These are phyloP conservation scores for Ectemnius continuus DNA, from an alignment of 2,888 invertebrate genomes.

Conservation along the genomic window DNA sequence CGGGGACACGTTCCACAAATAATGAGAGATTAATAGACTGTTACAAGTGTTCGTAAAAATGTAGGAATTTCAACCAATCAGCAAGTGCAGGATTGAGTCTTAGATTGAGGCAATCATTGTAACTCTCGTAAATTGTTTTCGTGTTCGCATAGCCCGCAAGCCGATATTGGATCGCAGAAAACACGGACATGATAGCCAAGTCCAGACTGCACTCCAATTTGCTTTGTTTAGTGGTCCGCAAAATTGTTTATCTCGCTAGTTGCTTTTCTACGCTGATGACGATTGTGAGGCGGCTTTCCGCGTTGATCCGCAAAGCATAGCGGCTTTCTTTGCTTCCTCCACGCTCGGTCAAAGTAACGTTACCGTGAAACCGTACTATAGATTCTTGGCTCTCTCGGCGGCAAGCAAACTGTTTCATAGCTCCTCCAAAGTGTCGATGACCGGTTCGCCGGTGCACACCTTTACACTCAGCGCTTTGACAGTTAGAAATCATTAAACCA, in stretches of 20 bases:
- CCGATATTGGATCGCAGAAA: too few species aligned
- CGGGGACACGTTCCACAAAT: too few species aligned
- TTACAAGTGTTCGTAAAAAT: too few species aligned
- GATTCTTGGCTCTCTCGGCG: slow-evolving; percentile 7
- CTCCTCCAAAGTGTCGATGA: slow-evolving; percentile 5
- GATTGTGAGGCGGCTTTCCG: slow-evolving; percentile 59
- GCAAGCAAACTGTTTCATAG: neutral
- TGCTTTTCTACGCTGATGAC: slow-evolving; percentile 31
- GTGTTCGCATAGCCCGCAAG: neutral
- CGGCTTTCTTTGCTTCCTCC: slow-evolving; percentile 61
- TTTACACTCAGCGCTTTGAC: too few species aligned
- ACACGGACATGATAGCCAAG: neutral
- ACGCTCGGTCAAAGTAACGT: slow-evolving; percentile 48
- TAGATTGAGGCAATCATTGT: too few species aligned
- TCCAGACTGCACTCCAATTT: slow-evolving; percentile 36
- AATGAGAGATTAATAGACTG: too few species aligned
- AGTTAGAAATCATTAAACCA: too few species aligned
- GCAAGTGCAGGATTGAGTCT: too few species aligned
- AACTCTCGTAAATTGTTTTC: too few species aligned
- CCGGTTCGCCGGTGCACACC: neutral
- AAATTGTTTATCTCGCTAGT: slow-evolving; percentile 50
- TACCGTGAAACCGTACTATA: slow-evolving; percentile 23
- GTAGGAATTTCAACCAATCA: too few species aligned
- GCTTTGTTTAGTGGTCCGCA: slow-evolving; percentile 50
- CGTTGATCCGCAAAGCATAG: slow-evolving; percentile 65